Evolutionary conservation across 2,113 vertebrate genomes (phyloP), one percentile per base, ranked within the genome.

Genomic region (Larimichthys crocea): DNA sequence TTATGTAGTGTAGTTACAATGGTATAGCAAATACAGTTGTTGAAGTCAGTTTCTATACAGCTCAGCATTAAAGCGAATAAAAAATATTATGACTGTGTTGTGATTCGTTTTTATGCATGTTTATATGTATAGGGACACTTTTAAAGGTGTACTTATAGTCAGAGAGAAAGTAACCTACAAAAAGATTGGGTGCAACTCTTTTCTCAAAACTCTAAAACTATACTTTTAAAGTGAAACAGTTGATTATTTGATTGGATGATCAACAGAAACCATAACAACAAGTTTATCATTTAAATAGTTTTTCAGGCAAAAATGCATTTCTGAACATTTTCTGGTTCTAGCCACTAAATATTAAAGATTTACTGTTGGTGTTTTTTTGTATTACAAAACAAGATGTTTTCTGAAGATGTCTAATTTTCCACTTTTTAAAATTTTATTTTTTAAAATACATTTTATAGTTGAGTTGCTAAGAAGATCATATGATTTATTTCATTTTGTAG

Each of bases 1-100:
- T 17, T 12, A 60, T 69, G 61, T 48, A 66, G 26, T 42, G 65
- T 61, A 60, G 70, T 78, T 72, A 68, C 64, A 76, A 64, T 52
- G 29, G 29, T 19, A n/a, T 40, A 52, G 48, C 22, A 29, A 16
- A 12, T 46, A 11, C n/a, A 15, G 16, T 20, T 62, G 73, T 29
- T 59, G 10, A 60, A 53, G 50, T 46, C 52, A 66, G 0, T 53
- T 53, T 35, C 10, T 64, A 20, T 42, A 40, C 24, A n/a, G 56
- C 20, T 80, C 14, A 44, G 67, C 44, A 2, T 4, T 42, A 4
- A 62, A 26, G 26, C 5, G 10, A 57, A 1, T 57, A 44, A 55
- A 4, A n/a, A 26, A 24, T 31, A 29, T 15, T 63, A 2, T 10
- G 31, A 24, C 35, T 26, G 1, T 42, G 31, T 15, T 49, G 31